Evolutionary conservation across 2,797 vertebrate genomes (phyloP).

Genomic region (Myotis daubentonii): DNA sequence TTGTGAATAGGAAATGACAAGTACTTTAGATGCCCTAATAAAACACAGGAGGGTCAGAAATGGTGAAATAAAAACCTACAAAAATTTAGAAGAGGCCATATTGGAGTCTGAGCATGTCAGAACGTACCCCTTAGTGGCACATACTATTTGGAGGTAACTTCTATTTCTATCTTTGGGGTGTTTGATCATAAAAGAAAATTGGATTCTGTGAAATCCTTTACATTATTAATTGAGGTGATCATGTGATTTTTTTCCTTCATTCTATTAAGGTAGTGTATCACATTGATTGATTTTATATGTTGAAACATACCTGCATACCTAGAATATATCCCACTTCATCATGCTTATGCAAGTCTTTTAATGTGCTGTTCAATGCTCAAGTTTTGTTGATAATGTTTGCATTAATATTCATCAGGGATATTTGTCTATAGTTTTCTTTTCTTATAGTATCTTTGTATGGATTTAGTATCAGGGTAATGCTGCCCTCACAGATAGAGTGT

Average conservation of each 20-base stretch:
- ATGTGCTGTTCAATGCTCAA: not conserved
- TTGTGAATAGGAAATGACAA: not conserved
- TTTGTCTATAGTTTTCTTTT: not conserved
- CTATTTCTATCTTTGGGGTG: not conserved
- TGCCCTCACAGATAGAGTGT: not conserved
- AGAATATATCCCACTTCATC: not conserved
- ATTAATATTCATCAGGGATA: not conserved
- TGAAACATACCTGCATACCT: not conserved
- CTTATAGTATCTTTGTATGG: not conserved
- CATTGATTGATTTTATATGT: not conserved
- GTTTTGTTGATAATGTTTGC: not conserved
- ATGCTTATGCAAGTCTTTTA: not conserved
- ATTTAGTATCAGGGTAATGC: not conserved
- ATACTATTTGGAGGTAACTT: not conserved
- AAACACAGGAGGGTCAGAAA: not conserved
- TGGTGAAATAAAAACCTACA: not conserved
- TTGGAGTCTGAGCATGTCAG: not conserved
- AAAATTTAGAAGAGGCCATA: not conserved
- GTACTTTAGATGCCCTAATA: not conserved
- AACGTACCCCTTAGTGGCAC: not conserved
- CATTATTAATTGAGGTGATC: not conserved
- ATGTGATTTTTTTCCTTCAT: not conserved
- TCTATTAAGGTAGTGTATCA: not conserved
- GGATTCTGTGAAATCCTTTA: not conserved
- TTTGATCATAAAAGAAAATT: not conserved